Evolutionary conservation across 2,888 invertebrate species (phyloP).

Genomic region (Diogma glabrata): DNA sequence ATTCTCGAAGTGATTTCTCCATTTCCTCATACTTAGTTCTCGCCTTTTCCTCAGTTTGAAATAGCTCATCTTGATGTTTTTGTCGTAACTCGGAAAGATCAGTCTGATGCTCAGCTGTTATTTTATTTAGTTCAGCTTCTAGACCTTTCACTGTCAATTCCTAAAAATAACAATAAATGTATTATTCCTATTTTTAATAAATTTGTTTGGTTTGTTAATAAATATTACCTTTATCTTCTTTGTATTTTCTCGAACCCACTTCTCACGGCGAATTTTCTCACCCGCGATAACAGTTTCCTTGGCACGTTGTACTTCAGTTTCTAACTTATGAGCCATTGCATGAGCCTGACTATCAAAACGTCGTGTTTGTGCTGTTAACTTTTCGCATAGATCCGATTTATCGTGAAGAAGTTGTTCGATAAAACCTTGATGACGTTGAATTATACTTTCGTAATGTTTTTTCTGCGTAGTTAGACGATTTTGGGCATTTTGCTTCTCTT

Average conservation of each 20-base stretch:
- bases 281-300: slow-evolving; percentile 67
- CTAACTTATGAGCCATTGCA: slow-evolving; percentile 60
- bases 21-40: slow-evolving; percentile 49
- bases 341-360: slow-evolving; percentile 42
- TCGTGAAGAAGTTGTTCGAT: slow-evolving; percentile 73
- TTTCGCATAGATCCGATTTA: slow-evolving; percentile 62
- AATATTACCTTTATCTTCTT: slow-evolving; percentile 65
- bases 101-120: slow-evolving; percentile 60
- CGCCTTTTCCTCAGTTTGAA: slow-evolving; percentile 57
- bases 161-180: no score
- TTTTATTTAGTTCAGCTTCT: slow-evolving; percentile 71
- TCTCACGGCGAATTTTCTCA: slow-evolving; percentile 61
- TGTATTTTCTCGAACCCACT: slow-evolving; percentile 74
- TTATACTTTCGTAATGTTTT: slow-evolving; percentile 59
- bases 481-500: slow-evolving; percentile 35
- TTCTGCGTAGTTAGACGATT: slow-evolving; percentile 45
- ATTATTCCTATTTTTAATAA: slow-evolving; percentile 4
- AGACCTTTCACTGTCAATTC: slow-evolving; percentile 77
- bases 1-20: slow-evolving; percentile 46
- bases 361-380: slow-evolving; percentile 33
- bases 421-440: slow-evolving; percentile 69
- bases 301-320: slow-evolving; percentile 59
- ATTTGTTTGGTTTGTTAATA: no score
- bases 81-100: slow-evolving; percentile 43
- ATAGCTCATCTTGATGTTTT: slow-evolving; percentile 50